Conservation (phyloP, 37 sponge, comb jelly and placozoan species). For the Hormiphora californensis region DNA sequence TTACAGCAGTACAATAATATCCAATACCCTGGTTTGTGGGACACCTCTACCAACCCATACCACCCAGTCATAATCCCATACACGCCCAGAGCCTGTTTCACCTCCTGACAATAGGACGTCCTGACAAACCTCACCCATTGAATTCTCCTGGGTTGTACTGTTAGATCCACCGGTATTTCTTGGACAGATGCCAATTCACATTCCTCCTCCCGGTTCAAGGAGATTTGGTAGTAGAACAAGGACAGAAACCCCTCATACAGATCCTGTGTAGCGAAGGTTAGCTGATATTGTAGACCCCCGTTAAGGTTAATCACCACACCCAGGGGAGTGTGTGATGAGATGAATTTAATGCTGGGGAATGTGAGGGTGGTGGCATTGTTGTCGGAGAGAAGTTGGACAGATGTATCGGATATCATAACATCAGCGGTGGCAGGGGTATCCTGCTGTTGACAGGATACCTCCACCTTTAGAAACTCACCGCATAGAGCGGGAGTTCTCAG, state of each 20-base stretch:
- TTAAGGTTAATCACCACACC: neutral
- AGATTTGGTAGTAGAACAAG: neutral
- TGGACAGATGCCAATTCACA: neutral
- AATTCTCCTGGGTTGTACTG: neutral
- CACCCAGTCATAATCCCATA: conserved; percentile 12
- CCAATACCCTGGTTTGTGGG: neutral
- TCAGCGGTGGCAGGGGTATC: neutral
- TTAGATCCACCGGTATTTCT: neutral
- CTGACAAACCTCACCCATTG: neutral
- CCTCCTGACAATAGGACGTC: neutral
- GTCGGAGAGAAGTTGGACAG: neutral
- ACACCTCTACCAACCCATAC: neutral
- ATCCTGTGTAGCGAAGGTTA: neutral
- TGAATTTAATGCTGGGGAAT: neutral
- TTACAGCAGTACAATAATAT: conserved; percentile 2
- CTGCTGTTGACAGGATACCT: neutral
- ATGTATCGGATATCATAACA: neutral
- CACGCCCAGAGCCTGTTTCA: conserved; percentile 14
- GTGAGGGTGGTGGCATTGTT: neutral
- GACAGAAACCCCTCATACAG: neutral
- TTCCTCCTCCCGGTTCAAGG: neutral
- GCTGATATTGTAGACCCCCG: neutral
- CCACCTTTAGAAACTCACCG: no score
- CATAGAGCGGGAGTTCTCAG: no score
- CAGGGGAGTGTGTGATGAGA: neutral